These are phyloP conservation scores for Mormyrus proboscirostris DNA, from an alignment of 2,797 vertebrate genomes.

Conservation along the genomic window DNA sequence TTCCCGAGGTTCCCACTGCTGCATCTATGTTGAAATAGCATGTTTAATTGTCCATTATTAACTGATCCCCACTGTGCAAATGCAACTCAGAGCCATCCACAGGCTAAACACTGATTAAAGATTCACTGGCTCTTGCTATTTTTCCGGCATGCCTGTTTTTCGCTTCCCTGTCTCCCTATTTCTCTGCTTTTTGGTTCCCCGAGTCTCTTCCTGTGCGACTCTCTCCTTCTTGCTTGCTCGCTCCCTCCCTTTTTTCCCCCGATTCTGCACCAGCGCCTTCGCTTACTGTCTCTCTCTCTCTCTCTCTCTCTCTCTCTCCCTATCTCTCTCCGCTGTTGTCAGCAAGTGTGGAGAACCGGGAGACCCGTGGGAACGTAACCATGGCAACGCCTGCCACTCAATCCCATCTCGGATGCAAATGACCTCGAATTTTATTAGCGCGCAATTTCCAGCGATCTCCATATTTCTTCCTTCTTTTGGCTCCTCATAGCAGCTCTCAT, in stretches of 20 bases:
- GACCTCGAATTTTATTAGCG: slow-evolving; percentile 54
- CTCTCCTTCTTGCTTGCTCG: slow-evolving; percentile 20
- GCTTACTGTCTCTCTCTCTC: background rate
- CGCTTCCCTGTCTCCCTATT: slow-evolving; percentile 20
- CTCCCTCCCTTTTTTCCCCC: background rate
- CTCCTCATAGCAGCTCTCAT: slow-evolving; percentile 28
- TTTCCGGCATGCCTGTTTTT: slow-evolving; percentile 27
- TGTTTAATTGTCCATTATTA: slow-evolving; percentile 48
- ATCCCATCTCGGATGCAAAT: slow-evolving; percentile 55
- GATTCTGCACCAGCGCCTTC: background rate
- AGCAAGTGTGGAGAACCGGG: slow-evolving; percentile 39
- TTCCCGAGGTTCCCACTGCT: background rate
- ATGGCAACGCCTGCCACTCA: slow-evolving; percentile 54
- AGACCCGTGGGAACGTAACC: slow-evolving; percentile 52
- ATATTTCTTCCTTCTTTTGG: slow-evolving; percentile 33
- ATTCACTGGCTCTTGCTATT: slow-evolving; percentile 32
- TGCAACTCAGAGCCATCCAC: slow-evolving; percentile 30
- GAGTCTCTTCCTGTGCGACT: slow-evolving; percentile 4
- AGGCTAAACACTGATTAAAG: slow-evolving; percentile 46
- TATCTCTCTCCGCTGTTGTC: slow-evolving; percentile 40
- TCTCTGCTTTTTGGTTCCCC: slow-evolving; percentile 17
- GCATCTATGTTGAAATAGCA: background rate
- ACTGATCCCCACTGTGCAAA: slow-evolving; percentile 39
- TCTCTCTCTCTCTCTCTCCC: background rate
- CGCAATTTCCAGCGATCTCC: slow-evolving; percentile 47